phyloP scores from a whole-genome alignment of 2,113 vertebrate species.

The Ictalurus punctatus region DNA sequence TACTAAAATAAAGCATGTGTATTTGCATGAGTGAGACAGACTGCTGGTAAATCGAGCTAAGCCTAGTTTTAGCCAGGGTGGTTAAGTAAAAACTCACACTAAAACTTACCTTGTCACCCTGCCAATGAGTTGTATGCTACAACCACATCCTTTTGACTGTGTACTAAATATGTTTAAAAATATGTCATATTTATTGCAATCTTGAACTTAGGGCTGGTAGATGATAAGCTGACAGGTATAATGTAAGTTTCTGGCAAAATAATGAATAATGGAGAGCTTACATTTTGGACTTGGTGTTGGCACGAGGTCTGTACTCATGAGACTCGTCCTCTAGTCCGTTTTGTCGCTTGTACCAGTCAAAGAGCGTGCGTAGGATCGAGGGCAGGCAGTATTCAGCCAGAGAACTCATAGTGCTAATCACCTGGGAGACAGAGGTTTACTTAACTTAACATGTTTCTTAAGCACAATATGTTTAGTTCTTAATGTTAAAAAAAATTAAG shows the following conservation, averaged over 20 bases:
- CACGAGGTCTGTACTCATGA: constrained; percentile 94
- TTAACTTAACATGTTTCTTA: neutral
- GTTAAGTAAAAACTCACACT: neutral
- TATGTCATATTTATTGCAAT: neutral
- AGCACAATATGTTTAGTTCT: neutral
- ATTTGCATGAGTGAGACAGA: neutral
- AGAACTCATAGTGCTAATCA: constrained; percentile 97
- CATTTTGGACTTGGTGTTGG: constrained; percentile 98
- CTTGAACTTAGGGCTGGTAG: neutral
- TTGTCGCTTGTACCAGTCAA: constrained; percentile 98
- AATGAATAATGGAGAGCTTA: constrained; percentile 56
- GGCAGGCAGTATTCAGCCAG: constrained; percentile 97
- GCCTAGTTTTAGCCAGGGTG: neutral
- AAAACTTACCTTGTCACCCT: neutral
- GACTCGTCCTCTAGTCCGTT: constrained; percentile 98
- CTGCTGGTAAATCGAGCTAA: neutral
- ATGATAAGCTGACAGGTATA: neutral
- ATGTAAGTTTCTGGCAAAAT: neutral
- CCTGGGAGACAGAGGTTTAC: constrained; percentile 63
- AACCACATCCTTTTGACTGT: neutral
- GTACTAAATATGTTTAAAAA: neutral
- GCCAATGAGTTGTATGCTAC: neutral
- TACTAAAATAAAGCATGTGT: neutral
- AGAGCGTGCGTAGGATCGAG: constrained; percentile 93
- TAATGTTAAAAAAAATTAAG: neutral